Base-by-base conservation (phyloP, 2,797 vertebrate genomes). In the Toxotes lorentzi region DNA sequence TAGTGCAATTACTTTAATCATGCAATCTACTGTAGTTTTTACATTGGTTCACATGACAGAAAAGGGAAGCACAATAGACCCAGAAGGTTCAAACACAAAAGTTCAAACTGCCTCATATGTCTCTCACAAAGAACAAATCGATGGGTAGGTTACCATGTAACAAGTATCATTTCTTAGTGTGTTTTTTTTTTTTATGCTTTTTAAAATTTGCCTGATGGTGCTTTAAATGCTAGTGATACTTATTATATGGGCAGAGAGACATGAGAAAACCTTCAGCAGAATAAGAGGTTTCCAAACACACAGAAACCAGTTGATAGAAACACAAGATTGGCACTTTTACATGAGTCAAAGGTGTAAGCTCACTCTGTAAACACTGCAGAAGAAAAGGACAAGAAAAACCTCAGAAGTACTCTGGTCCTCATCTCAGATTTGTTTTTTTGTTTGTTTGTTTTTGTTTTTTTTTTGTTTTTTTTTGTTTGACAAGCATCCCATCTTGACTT, bases 271-370 rank as follows among this genome's bases (percentile, higher is more conserved):
- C 89, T 73, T 86, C 62, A 82, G 86, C 81, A 86, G 77, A 77
- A 72, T 53, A 76, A 69, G 78, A 90, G 82, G 78, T 87, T 90
- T 91, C 86, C 87, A 80, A 83, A 89, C 94, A 95, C 89, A 92
- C 92, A 94, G 92, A 94, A 95, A 84, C 94, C 95, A 96, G 95
- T 95, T 93, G 95, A 96, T 94, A 97, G 95, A 94, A 96, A 96
- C 96, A 97, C 95, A 96, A 91, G 89, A 94, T 91, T 90, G 90
- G 86, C 95, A 96, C 96, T 96, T 41, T 96, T 96, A 96, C 94
- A 95, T 83, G 91, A 94, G 90, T 96, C 88, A 89, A 83, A 85
- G 83, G 85, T 86, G 74, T 66, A 76, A 83, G 76, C 48, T 91
- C 85, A 81, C 58, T 87, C 81, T 77, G 80, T 87, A 88, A 93